Evolutionary conservation across 2,797 vertebrate species (phyloP).

Genomic region (Anisognathus igniventris): DNA sequence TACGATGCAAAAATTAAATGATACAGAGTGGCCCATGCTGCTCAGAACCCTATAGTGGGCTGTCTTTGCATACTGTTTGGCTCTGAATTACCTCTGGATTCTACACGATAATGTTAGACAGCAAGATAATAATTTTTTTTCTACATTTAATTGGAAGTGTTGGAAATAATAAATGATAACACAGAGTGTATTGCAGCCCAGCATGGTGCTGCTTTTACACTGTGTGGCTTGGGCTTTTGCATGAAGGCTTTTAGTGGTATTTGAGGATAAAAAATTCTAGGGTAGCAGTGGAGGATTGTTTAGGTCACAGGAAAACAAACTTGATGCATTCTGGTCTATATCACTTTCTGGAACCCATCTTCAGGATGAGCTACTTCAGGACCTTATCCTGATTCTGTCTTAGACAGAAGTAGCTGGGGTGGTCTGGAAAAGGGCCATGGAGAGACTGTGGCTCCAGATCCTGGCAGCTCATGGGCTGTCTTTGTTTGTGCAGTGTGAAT

Average conservation of each 20-base stretch:
- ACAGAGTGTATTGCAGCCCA: not conserved
- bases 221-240: accelerated
- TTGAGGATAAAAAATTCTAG: not conserved
- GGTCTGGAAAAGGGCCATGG: not conserved
- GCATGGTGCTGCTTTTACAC: not conserved
- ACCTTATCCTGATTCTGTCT: not conserved
- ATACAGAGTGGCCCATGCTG: not conserved
- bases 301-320: not conserved
- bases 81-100: not conserved
- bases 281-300: not conserved
- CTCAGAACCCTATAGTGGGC: not conserved
- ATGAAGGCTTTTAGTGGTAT: not conserved
- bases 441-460: not conserved
- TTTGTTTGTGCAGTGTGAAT: not conserved
- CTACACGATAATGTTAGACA: not conserved
- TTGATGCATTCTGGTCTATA: not conserved
- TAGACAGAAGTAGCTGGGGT: not conserved
- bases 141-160: not conserved
- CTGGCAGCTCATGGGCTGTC: accelerated
- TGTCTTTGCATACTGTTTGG: not conserved
- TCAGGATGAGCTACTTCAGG: not conserved
- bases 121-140: not conserved
- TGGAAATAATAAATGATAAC: not conserved
- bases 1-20: not conserved
- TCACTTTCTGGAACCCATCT: not conserved